phyloP scores from a whole-genome alignment of 2,113 vertebrate genomes.

The Melanotaenia duboulayi region DNA sequence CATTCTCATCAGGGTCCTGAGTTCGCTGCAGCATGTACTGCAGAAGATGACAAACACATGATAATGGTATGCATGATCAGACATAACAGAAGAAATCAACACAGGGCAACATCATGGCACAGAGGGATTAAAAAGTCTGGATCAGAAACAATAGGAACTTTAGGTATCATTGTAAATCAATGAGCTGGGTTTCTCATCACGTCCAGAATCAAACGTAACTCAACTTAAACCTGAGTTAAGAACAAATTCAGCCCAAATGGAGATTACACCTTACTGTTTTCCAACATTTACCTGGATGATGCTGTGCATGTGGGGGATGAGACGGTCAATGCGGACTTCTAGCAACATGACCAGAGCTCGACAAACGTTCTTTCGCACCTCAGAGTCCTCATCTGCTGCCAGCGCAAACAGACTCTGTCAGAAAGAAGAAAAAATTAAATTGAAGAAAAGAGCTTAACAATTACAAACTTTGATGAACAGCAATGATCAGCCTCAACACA shows the following conservation, averaged over 20 bases:
- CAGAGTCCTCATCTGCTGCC: constrained; percentile 84
- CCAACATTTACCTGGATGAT: constrained; percentile 88
- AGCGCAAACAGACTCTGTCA: constrained; percentile 89
- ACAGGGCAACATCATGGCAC: neutral
- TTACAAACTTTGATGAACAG: neutral
- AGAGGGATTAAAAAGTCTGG: constrained; percentile 21
- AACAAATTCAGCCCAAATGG: too few relatives aligned
- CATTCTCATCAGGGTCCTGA: constrained; percentile 94
- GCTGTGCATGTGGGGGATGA: constrained; percentile 97
- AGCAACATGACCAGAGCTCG: constrained; percentile 93
- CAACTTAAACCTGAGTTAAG: neutral
- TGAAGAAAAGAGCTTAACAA: neutral
- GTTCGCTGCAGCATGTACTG: constrained; percentile 98
- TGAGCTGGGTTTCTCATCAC: constrained; percentile 72
- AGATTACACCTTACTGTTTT: too few relatives aligned
- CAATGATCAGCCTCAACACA: constrained; percentile 47
- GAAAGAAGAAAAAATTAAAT: neutral
- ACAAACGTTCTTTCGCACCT: constrained; percentile 95
- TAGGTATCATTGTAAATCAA: constrained; percentile 67
- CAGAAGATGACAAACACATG: neutral
- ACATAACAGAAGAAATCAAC: neutral
- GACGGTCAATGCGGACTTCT: constrained; percentile 93
- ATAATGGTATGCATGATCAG: neutral
- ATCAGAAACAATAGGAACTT: constrained; percentile 69
- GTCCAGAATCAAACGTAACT: constrained; percentile 27